These are phyloP conservation scores for Crocuta crocuta DNA, from an alignment of 2,113 vertebrate species.

Conservation along the genomic window DNA sequence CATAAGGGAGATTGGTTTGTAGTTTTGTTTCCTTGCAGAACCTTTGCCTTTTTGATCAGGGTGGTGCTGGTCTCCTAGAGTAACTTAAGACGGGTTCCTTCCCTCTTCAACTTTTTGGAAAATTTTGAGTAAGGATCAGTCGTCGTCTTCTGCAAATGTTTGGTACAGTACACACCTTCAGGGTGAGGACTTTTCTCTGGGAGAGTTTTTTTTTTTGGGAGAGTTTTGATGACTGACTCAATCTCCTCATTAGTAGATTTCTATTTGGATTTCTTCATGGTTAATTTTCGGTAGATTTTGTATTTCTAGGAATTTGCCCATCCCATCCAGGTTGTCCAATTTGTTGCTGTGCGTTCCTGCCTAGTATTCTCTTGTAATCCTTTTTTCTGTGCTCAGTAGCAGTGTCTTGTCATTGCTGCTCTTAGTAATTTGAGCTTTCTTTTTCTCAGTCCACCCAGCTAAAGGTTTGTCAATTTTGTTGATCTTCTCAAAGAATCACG, in stretches of 20 bases:
- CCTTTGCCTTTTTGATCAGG: neutral
- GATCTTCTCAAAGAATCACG: neutral
- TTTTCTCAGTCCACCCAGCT: neutral
- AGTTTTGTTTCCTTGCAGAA: neutral
- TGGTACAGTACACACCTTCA: neutral
- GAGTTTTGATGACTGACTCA: neutral
- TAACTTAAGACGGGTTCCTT: neutral
- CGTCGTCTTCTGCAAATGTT: neutral
- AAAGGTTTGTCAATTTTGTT: neutral
- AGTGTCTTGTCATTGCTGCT: neutral
- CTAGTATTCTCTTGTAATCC: neutral
- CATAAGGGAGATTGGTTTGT: neutral
- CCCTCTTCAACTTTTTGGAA: neutral
- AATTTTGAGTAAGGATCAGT: neutral
- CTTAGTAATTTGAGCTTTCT: neutral
- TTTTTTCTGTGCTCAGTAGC: neutral
- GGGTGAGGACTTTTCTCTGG: neutral
- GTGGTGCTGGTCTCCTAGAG: neutral
- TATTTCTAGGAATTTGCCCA: neutral
- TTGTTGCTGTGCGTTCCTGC: neutral
- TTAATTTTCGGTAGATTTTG: neutral
- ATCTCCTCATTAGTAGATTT: neutral
- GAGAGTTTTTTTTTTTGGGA: neutral
- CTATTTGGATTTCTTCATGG: neutral
- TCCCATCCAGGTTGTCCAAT: neutral